Evolutionary conservation across 2,888 invertebrate genomes (phyloP).

Genomic region (Mantis religiosa): DNA sequence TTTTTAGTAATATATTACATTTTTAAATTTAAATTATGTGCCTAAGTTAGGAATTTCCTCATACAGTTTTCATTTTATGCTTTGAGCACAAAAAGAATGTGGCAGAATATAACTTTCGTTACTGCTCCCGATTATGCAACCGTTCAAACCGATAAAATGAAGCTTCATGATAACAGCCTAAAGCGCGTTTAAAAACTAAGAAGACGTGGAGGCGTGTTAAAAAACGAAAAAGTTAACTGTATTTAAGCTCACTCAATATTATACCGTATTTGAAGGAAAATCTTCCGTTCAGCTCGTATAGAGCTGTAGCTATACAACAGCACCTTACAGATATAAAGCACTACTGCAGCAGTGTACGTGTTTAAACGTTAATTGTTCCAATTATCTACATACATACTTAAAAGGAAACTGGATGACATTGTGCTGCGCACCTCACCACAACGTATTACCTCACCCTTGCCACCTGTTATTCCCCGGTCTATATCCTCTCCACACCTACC

Average conservation of each 20-base stretch:
- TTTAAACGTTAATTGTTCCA: neutral
- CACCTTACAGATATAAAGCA: neutral
- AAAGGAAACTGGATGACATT: neutral
- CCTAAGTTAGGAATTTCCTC: too few species aligned
- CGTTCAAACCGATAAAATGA: too few species aligned
- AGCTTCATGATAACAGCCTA: too few species aligned
- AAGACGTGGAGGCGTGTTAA: too few species aligned
- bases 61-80: too few species aligned
- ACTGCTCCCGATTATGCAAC: too few species aligned
- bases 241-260: neutral
- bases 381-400: neutral
- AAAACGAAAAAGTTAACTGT: too few species aligned
- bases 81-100: too few species aligned
- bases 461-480: neutral
- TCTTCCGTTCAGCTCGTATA: neutral
- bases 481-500: neutral
- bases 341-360: neutral
- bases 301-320: neutral
- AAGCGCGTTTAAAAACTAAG: too few species aligned
- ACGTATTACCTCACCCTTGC: neutral
- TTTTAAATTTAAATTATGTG: too few species aligned
- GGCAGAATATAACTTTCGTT: too few species aligned
- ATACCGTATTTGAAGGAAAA: neutral
- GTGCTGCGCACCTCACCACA: neutral
- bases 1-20: too few species aligned